Percentiles rank a stretch among this genome's conserved stretches.
These are phyloP conservation scores for Platichthys flesus DNA, from an alignment of 2,113 vertebrate species.

Conservation along the genomic window DNA sequence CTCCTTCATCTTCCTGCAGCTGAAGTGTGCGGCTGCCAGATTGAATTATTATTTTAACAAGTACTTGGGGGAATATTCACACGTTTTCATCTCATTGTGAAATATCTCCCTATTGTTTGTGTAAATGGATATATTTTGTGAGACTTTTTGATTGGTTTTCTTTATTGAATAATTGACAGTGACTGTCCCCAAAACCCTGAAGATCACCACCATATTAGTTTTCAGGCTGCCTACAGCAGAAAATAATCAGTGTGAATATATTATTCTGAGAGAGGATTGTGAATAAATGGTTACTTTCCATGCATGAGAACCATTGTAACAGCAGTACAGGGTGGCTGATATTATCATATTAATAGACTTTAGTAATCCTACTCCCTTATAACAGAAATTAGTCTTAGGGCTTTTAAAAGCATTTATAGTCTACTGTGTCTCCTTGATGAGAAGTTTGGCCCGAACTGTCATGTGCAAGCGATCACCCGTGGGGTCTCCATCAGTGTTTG, in stretches of 20 bases:
- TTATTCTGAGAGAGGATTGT: slow-evolving; percentile 50
- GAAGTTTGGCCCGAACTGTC: slow-evolving; percentile 40
- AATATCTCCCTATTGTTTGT: slow-evolving; percentile 49
- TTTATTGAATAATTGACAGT: slow-evolving; percentile 62
- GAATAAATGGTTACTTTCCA: slow-evolving; percentile 49
- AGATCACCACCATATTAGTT: slow-evolving; percentile 44
- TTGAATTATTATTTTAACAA: slow-evolving; percentile 55
- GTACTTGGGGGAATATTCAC: slow-evolving; percentile 41
- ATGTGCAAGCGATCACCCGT: slow-evolving; percentile 46
- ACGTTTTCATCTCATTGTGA: slow-evolving; percentile 32
- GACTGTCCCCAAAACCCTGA: slow-evolving; percentile 26
- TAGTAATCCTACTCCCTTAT: slow-evolving; percentile 40
- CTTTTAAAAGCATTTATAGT: slow-evolving; percentile 33
- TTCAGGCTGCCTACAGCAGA: slow-evolving; percentile 37
- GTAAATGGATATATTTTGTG: slow-evolving; percentile 52
- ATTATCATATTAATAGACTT: slow-evolving; percentile 63
- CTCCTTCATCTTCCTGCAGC: slow-evolving; percentile 21
- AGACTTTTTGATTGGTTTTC: slow-evolving; percentile 64
- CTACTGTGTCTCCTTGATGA: slow-evolving; percentile 25
- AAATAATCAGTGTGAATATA: slow-evolving; percentile 57
- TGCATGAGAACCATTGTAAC: slow-evolving; percentile 43
- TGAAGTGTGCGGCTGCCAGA: slow-evolving; percentile 37
- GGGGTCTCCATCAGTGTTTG: slow-evolving; percentile 12
- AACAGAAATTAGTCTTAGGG: slow-evolving; percentile 43
- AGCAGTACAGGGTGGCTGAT: slow-evolving; percentile 32